These are phyloP conservation scores for Pecten maximus DNA, from an alignment of 2,888 invertebrate genomes.

Conservation along the genomic window DNA sequence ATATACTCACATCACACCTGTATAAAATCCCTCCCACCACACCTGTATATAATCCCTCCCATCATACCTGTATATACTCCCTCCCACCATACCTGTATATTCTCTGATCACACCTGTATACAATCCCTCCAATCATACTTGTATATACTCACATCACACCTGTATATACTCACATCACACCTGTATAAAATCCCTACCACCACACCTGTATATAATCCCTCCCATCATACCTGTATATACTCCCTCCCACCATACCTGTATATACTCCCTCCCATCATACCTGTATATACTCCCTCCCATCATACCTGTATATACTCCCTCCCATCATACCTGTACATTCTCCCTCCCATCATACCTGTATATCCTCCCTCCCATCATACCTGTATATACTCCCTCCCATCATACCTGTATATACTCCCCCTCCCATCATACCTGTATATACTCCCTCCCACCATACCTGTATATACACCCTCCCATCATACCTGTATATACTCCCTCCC, in stretches of 20 bases:
- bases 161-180: not conserved
- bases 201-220: not conserved
- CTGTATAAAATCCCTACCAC: not conserved
- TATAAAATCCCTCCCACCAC: not conserved
- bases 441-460: not conserved
- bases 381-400: not conserved
- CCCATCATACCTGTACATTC: conserved; percentile 16
- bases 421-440: not conserved
- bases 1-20: not conserved
- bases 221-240: conserved; percentile 13
- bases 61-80: not conserved
- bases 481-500: conserved; percentile 4
- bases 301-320: not conserved
- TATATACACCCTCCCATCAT: not conserved
- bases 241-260: not conserved
- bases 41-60: not conserved
- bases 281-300: not conserved
- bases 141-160: not conserved
- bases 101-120: not conserved
- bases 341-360: not conserved
- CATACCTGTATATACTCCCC: not conserved
- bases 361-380: not conserved
- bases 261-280: not conserved
- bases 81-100: too few species aligned
- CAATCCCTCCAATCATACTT: not conserved